Evolutionary conservation across 2,797 vertebrate species (phyloP), one percentile per base, ranked within the genome.

Genomic region (Siniperca obscura): DNA sequence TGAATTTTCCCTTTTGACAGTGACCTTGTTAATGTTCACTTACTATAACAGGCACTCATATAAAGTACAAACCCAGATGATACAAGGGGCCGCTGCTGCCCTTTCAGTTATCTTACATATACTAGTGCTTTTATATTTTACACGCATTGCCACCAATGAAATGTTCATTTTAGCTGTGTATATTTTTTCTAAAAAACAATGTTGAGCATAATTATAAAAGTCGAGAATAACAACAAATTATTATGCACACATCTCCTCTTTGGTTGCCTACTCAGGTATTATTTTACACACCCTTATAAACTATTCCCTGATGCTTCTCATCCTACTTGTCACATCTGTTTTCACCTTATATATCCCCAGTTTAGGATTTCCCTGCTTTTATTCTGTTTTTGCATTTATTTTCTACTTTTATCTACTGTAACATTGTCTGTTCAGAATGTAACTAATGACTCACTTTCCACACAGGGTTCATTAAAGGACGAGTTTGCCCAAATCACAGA

Each of bases 21-120:
- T 38, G 46, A 60, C 69, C 62, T 80, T 75, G 50, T 87, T 85
- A 75, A 76, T 80, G 62, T 70, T 25, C n/a, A 7, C 70, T 81
- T 75, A 48, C 52, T 53, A 30, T 30, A 61, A 64, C 61, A 59
- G 25, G 4, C 65, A 12, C 46, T 70, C 12, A 62, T 50, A 38
- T 44, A 44, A 66, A 53, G 40, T 3, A 55, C 52, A 70, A 52
- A 42, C 34, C 5, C n/a, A 40, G 25, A 48, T 78, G 12, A 40
- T 46, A 25, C 36, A 72, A 70, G 4, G 27, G 44, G 13, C 17
- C 27, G 74, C 42, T 53, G 27, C 21, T 68, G 25, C 38, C 48
- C 7, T 81, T 78, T 55, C 46, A 16, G 12, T 87, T 57, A 70
- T 77, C 19, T 52, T 65, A 55, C 64, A 81, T 53, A n/a, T 25